Conservation (phyloP, 2,888 invertebrate species). For the Nephrotoma guestfalica region DNA sequence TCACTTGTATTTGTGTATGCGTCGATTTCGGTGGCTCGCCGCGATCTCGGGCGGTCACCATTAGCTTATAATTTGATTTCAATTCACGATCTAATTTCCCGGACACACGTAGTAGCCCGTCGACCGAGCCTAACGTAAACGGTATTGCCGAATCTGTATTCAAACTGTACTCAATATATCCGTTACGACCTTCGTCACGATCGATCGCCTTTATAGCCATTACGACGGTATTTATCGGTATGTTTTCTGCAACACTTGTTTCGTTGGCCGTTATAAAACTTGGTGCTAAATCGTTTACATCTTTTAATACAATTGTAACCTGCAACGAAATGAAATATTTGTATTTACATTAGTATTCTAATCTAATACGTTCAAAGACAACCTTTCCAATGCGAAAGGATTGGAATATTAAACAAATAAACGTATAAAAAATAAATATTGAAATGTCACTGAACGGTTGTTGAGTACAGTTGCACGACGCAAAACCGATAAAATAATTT, state of each 20-base stretch:
- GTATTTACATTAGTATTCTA: background rate
- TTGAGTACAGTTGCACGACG: background rate
- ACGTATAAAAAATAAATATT: background rate
- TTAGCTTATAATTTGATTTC: slow-evolving; percentile 56
- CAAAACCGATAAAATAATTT: background rate
- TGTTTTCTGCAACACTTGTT: slow-evolving; percentile 71
- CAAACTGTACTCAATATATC: slow-evolving; percentile 77
- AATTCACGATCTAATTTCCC: slow-evolving; percentile 77
- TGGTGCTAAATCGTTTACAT: slow-evolving; percentile 86
- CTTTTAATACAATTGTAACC: slow-evolving; percentile 76
- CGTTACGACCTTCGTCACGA: slow-evolving; percentile 81
- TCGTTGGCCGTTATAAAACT: slow-evolving; percentile 67
- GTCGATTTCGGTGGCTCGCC: slow-evolving; percentile 69
- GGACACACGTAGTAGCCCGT: slow-evolving; percentile 72
- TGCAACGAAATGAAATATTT: slow-evolving; percentile 28
- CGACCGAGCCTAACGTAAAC: slow-evolving; percentile 74
- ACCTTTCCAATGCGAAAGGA: background rate
- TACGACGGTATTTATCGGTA: slow-evolving; percentile 70
- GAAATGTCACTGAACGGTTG: background rate
- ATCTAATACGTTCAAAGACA: background rate
- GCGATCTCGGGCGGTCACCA: slow-evolving; percentile 72
- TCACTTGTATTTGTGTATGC: slow-evolving; percentile 51
- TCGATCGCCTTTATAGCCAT: slow-evolving; percentile 82
- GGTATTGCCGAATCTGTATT: slow-evolving; percentile 48
- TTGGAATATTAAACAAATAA: background rate